Base-by-base conservation (phyloP, 2,113 vertebrate genomes). In the Stictonetta naevosa region DNA sequence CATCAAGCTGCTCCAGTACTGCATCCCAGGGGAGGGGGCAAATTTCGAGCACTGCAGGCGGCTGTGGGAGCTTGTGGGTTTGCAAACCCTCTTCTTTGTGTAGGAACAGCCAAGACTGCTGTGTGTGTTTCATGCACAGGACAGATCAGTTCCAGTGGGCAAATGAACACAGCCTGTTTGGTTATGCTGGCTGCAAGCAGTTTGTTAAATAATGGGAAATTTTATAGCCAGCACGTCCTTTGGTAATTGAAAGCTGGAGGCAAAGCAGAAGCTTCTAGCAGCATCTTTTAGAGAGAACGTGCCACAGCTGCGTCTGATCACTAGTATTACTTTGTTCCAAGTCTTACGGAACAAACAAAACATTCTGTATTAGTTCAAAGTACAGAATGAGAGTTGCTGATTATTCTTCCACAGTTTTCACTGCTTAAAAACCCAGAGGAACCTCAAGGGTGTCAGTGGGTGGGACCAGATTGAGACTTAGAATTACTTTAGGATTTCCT, bases 11-110 rank as follows among this genome's bases (percentile, higher is more conserved):
- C 89, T 91, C 83, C 86, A 68, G 60, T 83, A 42, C 73, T 3
- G 0, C 80, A 89, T 97, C 93, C 95, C 96, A 93, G 29, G 95
- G 92, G 95, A 97, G 38, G 81, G 92, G 90, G 62, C 83, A 93
- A 23, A 64, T 50, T 76, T 33, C 77, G 60, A 84, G 86, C 36
- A 10, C 60, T 78, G 46, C 59, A 88, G 69, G 94, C 86, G 92
- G 88, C 93, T 95, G 86, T 92, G 88, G 60, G 91, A 95, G 88
- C 80, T 44, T 88, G 69, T 72, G 88, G 38, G 52, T 93, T 93
- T 89, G 83, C 56, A 92, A 60, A 93, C 42, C 80, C 94, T 88
- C 29, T 0, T 63, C 17, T 63, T 90, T 46, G 33, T 72, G 55
- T 25, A 63, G 59, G 52, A 83, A 44, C 15, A 5, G 69, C 75